Base-by-base conservation (phyloP, 2,797 vertebrate genomes). In the Enteromius unitaeniatus region DNA sequence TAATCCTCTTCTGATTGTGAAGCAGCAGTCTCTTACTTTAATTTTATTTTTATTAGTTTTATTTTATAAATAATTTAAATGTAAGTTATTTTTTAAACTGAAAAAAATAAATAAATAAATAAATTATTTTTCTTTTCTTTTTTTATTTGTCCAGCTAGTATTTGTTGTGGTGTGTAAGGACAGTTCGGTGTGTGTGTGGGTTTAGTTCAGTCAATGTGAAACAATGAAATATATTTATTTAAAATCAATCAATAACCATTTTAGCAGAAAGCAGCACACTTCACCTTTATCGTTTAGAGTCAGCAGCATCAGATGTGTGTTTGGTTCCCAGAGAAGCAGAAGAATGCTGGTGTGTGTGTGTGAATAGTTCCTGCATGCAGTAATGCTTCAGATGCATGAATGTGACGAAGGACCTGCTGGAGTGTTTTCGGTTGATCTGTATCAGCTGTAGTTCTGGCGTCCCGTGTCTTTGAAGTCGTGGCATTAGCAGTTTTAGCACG, bases 391-490 rank as follows among this genome's bases (percentile, higher is more conserved):
- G 13, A 60, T 60, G 58, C 58, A 60, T 60, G 55, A 60, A 40
- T 2, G 65, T 21, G 65, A 40, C 13, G 37, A 19, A 40, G 34
- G 34, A 6, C 31, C 65, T 67, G 3, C 1, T 10, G 1, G 28
- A 19, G 28, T 7, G 62, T 19, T 34, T 19, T 15, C 10, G 3
- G 4, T 3, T 1, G 6, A 64, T 64, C 26, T 42, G 40, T 9
- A 42, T 42, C 40, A 42, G 40, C 40, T 42, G 40, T 10, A 42
- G 8, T 9, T 42, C 40, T 42, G 34, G 55, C 45, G 3, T 67
- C 67, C 21, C 42, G 51, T 68, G 51, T 87, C 92, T 94, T 94
- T 94, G 92, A 95, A 93, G 93, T 91, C 47, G 34, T 6, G 19
- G 23, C 62, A 13, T 88, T 64, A 2, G 45, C 8, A 79, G 77